Conservation (phyloP, 1,140 invertebrate species). For the Parapsyche elsis region DNA sequence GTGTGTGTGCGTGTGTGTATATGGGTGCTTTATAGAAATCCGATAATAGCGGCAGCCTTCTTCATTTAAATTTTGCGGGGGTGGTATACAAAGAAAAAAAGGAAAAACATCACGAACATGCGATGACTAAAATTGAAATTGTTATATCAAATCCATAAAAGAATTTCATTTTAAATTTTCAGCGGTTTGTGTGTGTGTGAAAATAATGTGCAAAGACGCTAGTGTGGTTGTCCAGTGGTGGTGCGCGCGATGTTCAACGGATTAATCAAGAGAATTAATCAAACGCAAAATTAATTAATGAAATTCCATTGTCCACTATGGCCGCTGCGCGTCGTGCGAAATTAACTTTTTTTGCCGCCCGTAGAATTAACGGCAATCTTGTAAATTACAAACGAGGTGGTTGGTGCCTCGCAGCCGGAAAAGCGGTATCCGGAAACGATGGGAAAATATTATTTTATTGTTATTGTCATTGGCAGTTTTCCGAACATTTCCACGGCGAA, state of each 20-base stretch:
- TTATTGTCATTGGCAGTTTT: too few species aligned
- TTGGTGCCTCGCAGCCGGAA: not conserved
- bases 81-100: not conserved
- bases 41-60: slow-evolving; percentile 27
- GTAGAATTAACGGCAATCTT: slow-evolving; percentile 28
- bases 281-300: slow-evolving; percentile 32
- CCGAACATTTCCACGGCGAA: too few species aligned
- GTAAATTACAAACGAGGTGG: slow-evolving; percentile 26
- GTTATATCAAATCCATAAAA: too few species aligned
- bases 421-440: not conserved
- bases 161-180: too few species aligned
- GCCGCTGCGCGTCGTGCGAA: not conserved
- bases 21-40: slow-evolving; percentile 34
- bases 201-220: too few species aligned
- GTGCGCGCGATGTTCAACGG: not conserved
- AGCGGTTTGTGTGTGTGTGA: too few species aligned
- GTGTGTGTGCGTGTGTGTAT: not conserved
- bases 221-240: too few species aligned
- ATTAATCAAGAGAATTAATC: slow-evolving; percentile 27
- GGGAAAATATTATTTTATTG: too few species aligned
- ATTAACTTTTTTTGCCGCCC: not conserved
- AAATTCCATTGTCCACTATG: slow-evolving; percentile 27
- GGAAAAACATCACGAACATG: too few species aligned
- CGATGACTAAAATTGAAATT: too few species aligned
- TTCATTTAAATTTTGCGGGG: slow-evolving; percentile 38